These are phyloP conservation scores for Xanthia icteritia DNA, from an alignment of 2,888 invertebrate species.

Conservation along the genomic window DNA sequence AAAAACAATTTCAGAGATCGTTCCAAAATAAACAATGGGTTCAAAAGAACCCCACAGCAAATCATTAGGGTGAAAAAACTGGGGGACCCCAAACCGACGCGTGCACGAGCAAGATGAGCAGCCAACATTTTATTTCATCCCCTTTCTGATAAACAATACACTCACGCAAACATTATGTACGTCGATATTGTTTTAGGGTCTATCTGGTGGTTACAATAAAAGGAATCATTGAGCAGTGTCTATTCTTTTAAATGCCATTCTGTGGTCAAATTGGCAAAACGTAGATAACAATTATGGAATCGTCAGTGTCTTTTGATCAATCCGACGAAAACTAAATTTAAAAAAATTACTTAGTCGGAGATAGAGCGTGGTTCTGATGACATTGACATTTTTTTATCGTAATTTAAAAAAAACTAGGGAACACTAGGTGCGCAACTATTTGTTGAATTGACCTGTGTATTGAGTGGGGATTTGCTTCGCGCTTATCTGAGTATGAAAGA, in stretches of 20 bases:
- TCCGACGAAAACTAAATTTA: neutral
- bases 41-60: slow-evolving; percentile 78
- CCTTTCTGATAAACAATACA: slow-evolving; percentile 76
- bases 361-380: neutral
- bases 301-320: neutral
- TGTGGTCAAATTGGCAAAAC: neutral
- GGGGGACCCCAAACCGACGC: slow-evolving; percentile 71
- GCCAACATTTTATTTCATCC: slow-evolving; percentile 77
- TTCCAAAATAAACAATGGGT: slow-evolving; percentile 82
- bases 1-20: slow-evolving; percentile 73
- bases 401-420: neutral
- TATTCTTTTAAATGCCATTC: slow-evolving; percentile 21
- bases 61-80: slow-evolving; percentile 82
- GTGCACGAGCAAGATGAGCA: slow-evolving; percentile 80
- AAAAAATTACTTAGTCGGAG: too few species aligned
- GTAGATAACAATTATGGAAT: slow-evolving; percentile 1
- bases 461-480: slow-evolving; percentile 47
- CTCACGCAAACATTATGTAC: slow-evolving; percentile 68
- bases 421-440: neutral
- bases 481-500: slow-evolving; percentile 51
- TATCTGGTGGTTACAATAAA: slow-evolving; percentile 34
- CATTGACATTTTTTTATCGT: too few species aligned
- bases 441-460: slow-evolving; percentile 18
- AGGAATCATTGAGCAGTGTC: slow-evolving; percentile 11
- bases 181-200: slow-evolving; percentile 62